Conservation (phyloP, 2,797 vertebrate genomes). For the Gastrophryne carolinensis region DNA sequence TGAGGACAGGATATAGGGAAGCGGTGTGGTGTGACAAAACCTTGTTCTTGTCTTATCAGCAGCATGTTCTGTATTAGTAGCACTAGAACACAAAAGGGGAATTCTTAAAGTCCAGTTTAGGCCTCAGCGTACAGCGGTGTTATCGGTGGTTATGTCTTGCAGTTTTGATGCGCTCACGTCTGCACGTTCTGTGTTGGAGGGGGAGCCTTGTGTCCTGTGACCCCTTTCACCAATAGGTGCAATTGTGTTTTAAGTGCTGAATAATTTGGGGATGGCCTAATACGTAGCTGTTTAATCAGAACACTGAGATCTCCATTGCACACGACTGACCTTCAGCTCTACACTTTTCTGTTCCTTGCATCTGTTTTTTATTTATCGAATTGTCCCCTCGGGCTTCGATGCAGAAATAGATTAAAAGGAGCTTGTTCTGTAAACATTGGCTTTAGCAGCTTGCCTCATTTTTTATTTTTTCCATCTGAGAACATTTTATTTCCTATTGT, state of each 20-base stretch:
- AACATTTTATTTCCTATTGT: too few relatives aligned
- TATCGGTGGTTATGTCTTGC: background rate
- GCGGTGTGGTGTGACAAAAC: too few relatives aligned
- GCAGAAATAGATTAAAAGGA: slow-evolving; percentile 33
- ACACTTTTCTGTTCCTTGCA: slow-evolving; percentile 18
- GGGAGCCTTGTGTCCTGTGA: background rate
- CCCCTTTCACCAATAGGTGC: background rate
- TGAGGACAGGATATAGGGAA: too few relatives aligned
- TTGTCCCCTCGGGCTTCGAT: slow-evolving; percentile 21
- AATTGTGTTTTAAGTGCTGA: slow-evolving; percentile 9
- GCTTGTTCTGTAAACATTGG: slow-evolving; percentile 24
- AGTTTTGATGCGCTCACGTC: background rate
- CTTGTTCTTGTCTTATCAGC: too few relatives aligned
- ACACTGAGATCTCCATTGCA: background rate
- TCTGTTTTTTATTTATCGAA: slow-evolving; percentile 31
- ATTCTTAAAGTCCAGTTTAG: too few relatives aligned
- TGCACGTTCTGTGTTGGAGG: background rate
- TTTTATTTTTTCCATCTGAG: slow-evolving; percentile 1
- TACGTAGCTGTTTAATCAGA: background rate
- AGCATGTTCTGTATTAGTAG: too few relatives aligned
- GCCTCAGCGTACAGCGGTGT: too few relatives aligned
- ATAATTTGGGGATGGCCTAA: slow-evolving; percentile 6
- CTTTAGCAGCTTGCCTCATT: background rate
- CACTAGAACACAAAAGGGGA: too few relatives aligned
- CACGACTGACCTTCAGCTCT: slow-evolving; percentile 2